Base-by-base conservation (phyloP, 2,888 invertebrate species). In the Torymus texanus region DNA sequence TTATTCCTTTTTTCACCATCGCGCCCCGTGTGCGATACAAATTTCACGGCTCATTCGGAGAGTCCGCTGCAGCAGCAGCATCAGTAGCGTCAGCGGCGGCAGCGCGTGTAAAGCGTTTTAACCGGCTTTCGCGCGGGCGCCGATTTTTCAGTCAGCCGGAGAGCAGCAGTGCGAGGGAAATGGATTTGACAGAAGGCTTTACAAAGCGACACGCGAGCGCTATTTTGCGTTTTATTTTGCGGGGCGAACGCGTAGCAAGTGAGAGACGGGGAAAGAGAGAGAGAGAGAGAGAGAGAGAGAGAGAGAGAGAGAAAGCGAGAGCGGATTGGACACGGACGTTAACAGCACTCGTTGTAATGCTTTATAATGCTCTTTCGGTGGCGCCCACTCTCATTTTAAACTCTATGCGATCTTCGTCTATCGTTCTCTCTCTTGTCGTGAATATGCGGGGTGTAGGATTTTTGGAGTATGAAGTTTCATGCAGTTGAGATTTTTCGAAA, bases 261-360 rank as follows among this genome's bases (percentile, higher is more conserved):
- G 71, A 29, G 65, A 53, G 63, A 14, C 56, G 18, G 5, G n/a
- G n/a, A 80, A 61, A 71, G 70, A 50, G 29, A 55, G 61, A 53
- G 71, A 29, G 65, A 53, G 71, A 24, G 63, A 53, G 63, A 14
- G 62, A 41, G 3, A 21, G 21, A 80, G 68, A 70, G 70, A 50
- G 24, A 55, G 59, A 53, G 71, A 29, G 65, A 55, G 63, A n/a
- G 70, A 50, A 41, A 24, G 24, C 21, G 83, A 84, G 83, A 84
- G 85, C 86, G 85, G 85, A 88, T 88, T 88, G 87, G 88, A 88
- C 88, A 88, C 87, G 87, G 87, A 87, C 88, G 88, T 88, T 88
- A 88, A 88, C 88, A 88, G 87, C 88, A 87, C 86, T 87, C 88
- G 86, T 86, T 87, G 87, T 88, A 88, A 88, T 88, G 87, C 88